Percentiles rank a stretch among this genome's conserved stretches.
Conservation (phyloP, 1,140 invertebrate species). For the Dendrolimus kikuchii region DNA sequence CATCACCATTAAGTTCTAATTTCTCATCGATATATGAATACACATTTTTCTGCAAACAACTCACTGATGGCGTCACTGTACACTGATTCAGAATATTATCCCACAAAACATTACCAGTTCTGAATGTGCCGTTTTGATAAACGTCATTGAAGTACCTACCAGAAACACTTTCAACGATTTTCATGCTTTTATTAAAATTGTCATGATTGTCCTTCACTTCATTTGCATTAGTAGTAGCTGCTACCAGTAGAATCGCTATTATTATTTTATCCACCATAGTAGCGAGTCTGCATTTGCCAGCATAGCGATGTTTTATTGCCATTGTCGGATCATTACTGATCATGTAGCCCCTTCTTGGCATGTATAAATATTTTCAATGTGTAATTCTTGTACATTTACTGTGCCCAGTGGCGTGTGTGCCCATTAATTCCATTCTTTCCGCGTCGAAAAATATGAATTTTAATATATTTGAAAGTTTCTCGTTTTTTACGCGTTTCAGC, state of each 20-base stretch:
- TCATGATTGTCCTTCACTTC: conserved; percentile 32
- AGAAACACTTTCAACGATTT: conserved; percentile 42
- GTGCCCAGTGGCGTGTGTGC: conserved; percentile 18
- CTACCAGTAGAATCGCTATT: conserved; percentile 3
- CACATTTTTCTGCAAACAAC: conserved; percentile 84
- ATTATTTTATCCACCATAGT: not conserved
- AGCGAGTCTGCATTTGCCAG: not conserved
- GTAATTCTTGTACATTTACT: not conserved
- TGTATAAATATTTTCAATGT: not conserved
- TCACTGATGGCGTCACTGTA: conserved; percentile 75
- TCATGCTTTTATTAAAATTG: conserved; percentile 42
- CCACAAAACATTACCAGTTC: conserved; percentile 80
- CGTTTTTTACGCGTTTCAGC: conserved; percentile 8
- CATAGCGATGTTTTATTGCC: conserved; percentile 15
- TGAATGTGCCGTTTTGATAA: conserved; percentile 64
- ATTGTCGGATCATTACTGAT: conserved; percentile 53
- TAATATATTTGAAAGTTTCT: conserved; percentile 8
- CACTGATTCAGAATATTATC: conserved; percentile 80
- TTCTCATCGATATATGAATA: conserved; percentile 78
- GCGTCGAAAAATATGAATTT: conserved; percentile 8
- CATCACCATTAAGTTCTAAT: conserved; percentile 76
- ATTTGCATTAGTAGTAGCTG: conserved; percentile 9
- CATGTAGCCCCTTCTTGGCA: not conserved
- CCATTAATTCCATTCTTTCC: conserved; percentile 37
- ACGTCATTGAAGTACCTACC: conserved; percentile 47